Evolutionary conservation across 2,888 invertebrate genomes (phyloP).

Genomic region (Acleris emargana): DNA sequence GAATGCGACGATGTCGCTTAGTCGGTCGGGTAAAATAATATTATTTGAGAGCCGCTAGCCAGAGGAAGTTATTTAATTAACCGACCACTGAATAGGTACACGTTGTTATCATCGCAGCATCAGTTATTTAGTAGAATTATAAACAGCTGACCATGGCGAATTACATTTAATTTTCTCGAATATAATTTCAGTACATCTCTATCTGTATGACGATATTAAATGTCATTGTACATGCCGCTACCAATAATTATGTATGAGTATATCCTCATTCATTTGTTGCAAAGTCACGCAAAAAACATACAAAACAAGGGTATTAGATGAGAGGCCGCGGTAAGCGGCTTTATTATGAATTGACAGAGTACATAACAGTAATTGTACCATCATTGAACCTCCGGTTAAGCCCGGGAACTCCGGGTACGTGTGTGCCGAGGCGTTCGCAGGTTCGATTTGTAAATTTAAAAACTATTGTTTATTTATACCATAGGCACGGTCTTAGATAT

Average conservation of each 20-base stretch:
- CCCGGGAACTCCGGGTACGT: background rate
- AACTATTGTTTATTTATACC: too few species aligned
- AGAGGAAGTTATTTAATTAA: slow-evolving; percentile 17
- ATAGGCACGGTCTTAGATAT: too few species aligned
- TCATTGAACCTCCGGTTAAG: background rate
- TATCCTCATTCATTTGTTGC: slow-evolving; percentile 22
- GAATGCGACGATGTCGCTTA: too few species aligned
- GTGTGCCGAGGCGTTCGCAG: background rate
- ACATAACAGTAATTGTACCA: background rate
- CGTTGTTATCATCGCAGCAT: slow-evolving; percentile 28
- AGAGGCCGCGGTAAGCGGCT: background rate
- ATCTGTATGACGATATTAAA: slow-evolving; percentile 5
- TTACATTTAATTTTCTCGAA: slow-evolving; percentile 32
- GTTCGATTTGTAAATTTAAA: too few species aligned
- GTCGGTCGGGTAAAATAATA: too few species aligned
- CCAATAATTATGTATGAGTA: slow-evolving; percentile 14
- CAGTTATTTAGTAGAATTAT: slow-evolving; percentile 30
- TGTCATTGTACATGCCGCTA: slow-evolving; percentile 7
- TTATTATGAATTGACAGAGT: slow-evolving; percentile 3
- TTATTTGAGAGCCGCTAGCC: too few species aligned
- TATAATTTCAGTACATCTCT: slow-evolving; percentile 24
- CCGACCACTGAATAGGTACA: slow-evolving; percentile 5
- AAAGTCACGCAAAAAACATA: slow-evolving; percentile 22
- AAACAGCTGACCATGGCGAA: slow-evolving; percentile 4
- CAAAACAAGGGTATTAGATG: background rate